Conservation (phyloP, 2,113 vertebrate species). For the Synchiropus splendidus region DNA sequence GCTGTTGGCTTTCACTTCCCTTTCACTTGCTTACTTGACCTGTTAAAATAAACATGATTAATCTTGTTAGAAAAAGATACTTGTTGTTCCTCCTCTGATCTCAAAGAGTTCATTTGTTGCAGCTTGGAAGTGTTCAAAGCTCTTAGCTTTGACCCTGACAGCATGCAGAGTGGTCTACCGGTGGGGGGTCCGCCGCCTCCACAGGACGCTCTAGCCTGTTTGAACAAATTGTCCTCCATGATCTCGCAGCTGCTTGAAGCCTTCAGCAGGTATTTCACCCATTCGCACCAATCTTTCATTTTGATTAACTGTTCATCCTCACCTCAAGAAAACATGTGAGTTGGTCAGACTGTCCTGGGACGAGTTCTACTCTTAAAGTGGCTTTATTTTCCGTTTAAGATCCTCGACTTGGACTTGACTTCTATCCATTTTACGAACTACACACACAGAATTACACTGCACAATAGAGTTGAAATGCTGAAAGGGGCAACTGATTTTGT, state of each 20-base stretch:
- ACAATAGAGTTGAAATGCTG: too few relatives aligned
- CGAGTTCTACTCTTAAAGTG: too few relatives aligned
- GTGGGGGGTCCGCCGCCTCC: slow-evolving; percentile 56
- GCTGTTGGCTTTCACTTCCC: too few relatives aligned
- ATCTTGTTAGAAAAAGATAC: neutral
- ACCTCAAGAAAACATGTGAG: too few relatives aligned
- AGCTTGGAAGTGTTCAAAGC: slow-evolving; percentile 63
- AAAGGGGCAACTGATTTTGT: too few relatives aligned
- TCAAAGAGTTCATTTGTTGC: slow-evolving; percentile 22
- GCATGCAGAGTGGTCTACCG: slow-evolving; percentile 32
- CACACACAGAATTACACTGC: too few relatives aligned
- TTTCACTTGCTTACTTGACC: neutral
- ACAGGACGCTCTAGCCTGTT: slow-evolving; percentile 72
- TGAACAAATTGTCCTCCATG: slow-evolving; percentile 73
- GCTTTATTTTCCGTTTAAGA: too few relatives aligned
- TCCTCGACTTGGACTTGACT: too few relatives aligned
- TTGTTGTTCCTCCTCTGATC: slow-evolving; percentile 6
- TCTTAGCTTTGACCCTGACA: slow-evolving; percentile 51
- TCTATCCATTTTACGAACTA: too few relatives aligned
- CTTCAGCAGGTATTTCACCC: slow-evolving; percentile 71
- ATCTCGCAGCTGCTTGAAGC: slow-evolving; percentile 75
- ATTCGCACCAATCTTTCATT: neutral
- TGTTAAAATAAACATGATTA: neutral
- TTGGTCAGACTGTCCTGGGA: too few relatives aligned
- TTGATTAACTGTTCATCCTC: too few relatives aligned